phyloP scores from a whole-genome alignment of 2,888 invertebrate genomes.

The Nematopogon swammerdamellus region DNA sequence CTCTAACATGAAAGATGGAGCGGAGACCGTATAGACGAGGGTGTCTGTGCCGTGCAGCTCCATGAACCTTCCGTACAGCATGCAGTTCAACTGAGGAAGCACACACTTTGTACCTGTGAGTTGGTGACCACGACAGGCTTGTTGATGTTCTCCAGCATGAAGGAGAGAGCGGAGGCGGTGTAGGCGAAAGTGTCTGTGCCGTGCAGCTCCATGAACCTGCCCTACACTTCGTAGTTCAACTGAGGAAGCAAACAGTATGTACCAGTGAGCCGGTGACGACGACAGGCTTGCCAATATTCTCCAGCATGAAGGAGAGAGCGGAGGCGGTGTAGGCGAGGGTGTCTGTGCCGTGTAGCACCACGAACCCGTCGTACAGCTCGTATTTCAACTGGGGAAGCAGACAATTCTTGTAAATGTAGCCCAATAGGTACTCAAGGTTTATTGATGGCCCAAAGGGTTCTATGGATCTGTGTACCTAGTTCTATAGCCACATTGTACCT shows the following conservation, averaged over 20 bases:
- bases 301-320: conserved; percentile 94
- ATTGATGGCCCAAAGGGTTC: not conserved
- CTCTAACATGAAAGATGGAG: conserved; percentile 95
- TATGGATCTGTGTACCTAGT: too few relatives aligned
- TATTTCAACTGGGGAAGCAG: conserved; percentile 62
- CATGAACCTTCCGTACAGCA: conserved; percentile 6
- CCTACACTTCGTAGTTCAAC: conserved; percentile 77
- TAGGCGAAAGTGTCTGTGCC: conserved; percentile 96
- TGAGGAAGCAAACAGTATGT: too few relatives aligned
- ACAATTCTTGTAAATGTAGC: too few relatives aligned
- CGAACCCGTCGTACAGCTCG: conserved; percentile 86
- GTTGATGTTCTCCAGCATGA: conserved; percentile 92
- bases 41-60: too few relatives aligned
- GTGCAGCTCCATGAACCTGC: conserved; percentile 93
- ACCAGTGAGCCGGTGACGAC: conserved; percentile 91
- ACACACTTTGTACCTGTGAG: too few relatives aligned
- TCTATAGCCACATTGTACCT: too few relatives aligned
- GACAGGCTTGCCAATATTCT: conserved; percentile 90
- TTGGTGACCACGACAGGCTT: conserved; percentile 91
- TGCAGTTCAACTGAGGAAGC: conserved; percentile 31
- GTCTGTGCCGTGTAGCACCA: conserved; percentile 94
- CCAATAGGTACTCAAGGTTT: not conserved
- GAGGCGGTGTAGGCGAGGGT: conserved; percentile 95
- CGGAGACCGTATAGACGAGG: conserved; percentile 47
- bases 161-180: conserved; percentile 92